Evolutionary conservation across 1,140 invertebrate genomes (phyloP), one percentile per base, ranked within the genome.

Genomic region (Sarcophaga bullata): DNA sequence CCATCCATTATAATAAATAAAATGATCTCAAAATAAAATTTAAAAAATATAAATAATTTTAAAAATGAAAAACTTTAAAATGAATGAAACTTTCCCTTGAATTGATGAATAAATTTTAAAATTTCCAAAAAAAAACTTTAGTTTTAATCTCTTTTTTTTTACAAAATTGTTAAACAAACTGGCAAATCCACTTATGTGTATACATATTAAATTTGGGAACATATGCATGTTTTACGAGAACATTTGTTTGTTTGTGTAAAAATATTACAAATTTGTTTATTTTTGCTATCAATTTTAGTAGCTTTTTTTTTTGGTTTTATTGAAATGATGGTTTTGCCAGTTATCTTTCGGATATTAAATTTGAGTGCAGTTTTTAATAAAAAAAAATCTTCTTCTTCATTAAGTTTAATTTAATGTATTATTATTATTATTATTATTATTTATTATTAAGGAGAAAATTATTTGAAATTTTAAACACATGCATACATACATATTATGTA

Each of bases 1-100:
- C 62, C 62, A 19, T 25, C 62, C 62, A 68, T 68, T 68, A 78
- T 78, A 50, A 52, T 7, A 76, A 50, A 78, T 50, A 78, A 78
- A 78, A 78, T 78, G 75, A 78, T 78, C 75, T 78, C 75, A 78
- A 78, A 78, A 78, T 72, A 72, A 78, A 19, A 19, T 50, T 78
- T 78, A 50, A 50, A 48, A 25, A 50, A 78, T 50, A 78, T 19
- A 49, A 78, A 78, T 50, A 78, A 13, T 50, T 19, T 17, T 50
- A 2, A 52, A 80, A 80, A 52, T 58, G 2, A 58, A 80, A 80
- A 19, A 10, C 58, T 37, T 75, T 47, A 11, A 75, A 75, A 75
- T 19, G 8, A n/a, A 17, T 80, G n/a, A 80, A 80, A 62, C 62
- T 47, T 81, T 68, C 80, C 80, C 8, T 37, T 37, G 62, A 46